Evolutionary conservation across 2,888 invertebrate genomes (phyloP).

Genomic region (Philereme transversata): DNA sequence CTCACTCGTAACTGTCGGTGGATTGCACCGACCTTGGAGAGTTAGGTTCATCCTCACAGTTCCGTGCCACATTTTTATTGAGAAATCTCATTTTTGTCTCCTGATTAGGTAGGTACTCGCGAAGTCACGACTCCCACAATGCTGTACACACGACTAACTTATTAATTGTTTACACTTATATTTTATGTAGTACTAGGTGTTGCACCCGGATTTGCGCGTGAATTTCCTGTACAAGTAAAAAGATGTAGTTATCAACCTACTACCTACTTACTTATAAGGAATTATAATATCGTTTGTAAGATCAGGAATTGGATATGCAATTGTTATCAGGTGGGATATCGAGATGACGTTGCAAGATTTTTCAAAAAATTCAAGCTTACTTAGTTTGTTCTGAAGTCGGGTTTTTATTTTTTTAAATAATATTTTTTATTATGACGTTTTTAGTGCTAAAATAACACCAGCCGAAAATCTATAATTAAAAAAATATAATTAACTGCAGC

Average conservation of each 20-base stretch:
- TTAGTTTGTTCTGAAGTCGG: too few species aligned
- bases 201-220: not conserved
- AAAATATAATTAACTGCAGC: too few species aligned
- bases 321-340: too few species aligned
- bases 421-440: too few species aligned
- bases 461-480: too few species aligned
- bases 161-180: not conserved
- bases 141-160: slow-evolving; percentile 5
- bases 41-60: slow-evolving; percentile 52
- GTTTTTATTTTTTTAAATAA: too few species aligned
- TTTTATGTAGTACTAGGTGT: slow-evolving; percentile 2
- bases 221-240: not conserved
- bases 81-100: slow-evolving; percentile 50
- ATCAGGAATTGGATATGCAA: too few species aligned
- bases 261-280: too few species aligned
- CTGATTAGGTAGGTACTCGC: not conserved
- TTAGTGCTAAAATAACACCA: too few species aligned
- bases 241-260: not conserved
- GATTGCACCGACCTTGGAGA: slow-evolving; percentile 64
- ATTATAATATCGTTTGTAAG: too few species aligned
- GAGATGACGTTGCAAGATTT: too few species aligned
- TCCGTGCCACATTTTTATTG: slow-evolving; percentile 32
- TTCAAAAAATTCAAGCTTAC: too few species aligned
- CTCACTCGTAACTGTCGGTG: slow-evolving; percentile 65
- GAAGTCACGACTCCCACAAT: slow-evolving; percentile 2